A percentile compares a stretch with the other conserved stretches of the same genome.
phyloP scores from a whole-genome alignment of 2,888 invertebrate species.

The Spodoptera exigua region DNA sequence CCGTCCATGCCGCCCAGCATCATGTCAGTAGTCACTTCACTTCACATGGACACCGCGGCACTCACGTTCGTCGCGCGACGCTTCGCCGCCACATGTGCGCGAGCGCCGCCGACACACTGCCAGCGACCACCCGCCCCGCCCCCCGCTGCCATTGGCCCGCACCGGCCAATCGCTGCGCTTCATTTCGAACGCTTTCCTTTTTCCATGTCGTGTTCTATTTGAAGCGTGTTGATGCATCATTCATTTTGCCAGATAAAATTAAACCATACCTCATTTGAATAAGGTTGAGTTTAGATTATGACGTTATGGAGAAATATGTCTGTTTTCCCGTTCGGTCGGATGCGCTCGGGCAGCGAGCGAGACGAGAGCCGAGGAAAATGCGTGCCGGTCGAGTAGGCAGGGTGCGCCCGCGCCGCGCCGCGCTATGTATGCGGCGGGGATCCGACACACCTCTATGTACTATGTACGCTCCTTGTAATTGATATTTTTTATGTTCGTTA shows the following conservation, averaged over 20 bases:
- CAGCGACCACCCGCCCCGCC: slow-evolving; percentile 67
- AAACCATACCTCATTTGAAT: slow-evolving; percentile 32
- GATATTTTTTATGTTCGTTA: slow-evolving; percentile 81
- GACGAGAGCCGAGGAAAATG: slow-evolving; percentile 80
- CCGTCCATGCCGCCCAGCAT: slow-evolving; percentile 87
- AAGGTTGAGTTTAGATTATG: slow-evolving; percentile 44
- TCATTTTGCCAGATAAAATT: slow-evolving; percentile 49
- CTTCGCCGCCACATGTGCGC: slow-evolving; percentile 67
- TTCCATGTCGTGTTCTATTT: slow-evolving; percentile 87
- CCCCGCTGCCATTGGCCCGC: slow-evolving; percentile 84
- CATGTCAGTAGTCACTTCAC: slow-evolving; percentile 70
- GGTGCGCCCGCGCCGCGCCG: slow-evolving; percentile 46
- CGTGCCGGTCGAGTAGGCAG: slow-evolving; percentile 69
- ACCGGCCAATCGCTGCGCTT: slow-evolving; percentile 86
- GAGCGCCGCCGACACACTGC: slow-evolving; percentile 58
- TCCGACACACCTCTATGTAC: slow-evolving; percentile 44
- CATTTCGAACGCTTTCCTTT: slow-evolving; percentile 86
- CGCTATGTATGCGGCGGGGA: slow-evolving; percentile 34
- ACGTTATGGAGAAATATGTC: slow-evolving; percentile 69
- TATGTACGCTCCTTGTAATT: slow-evolving; percentile 73
- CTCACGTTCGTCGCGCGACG: slow-evolving; percentile 73
- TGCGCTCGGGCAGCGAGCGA: slow-evolving; percentile 83
- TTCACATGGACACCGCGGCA: slow-evolving; percentile 58
- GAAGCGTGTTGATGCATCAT: slow-evolving; percentile 85
- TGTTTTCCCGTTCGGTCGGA: slow-evolving; percentile 86